These are phyloP conservation scores for Eupsilia transversa DNA, from an alignment of 2,888 invertebrate genomes.

Conservation along the genomic window DNA sequence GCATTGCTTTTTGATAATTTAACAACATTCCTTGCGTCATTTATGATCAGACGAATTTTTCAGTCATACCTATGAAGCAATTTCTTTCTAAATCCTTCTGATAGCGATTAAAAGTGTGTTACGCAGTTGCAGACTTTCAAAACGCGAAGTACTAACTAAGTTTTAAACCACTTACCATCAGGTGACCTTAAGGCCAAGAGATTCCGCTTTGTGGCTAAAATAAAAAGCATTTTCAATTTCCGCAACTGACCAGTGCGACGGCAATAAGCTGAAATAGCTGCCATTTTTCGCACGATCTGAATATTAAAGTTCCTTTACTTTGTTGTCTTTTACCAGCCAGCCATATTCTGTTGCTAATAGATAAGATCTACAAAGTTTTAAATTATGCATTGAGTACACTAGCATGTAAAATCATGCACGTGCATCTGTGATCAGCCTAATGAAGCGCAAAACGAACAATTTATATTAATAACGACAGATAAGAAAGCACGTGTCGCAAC, in stretches of 20 bases:
- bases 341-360: background rate
- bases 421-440: slow-evolving; percentile 17
- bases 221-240: too few relatives aligned
- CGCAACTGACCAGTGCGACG: background rate
- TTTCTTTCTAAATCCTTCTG: too few relatives aligned
- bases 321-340: background rate
- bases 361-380: background rate
- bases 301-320: background rate
- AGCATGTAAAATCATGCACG: slow-evolving; percentile 4
- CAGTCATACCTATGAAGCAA: too few relatives aligned
- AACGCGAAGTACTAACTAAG: too few relatives aligned
- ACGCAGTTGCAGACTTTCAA: too few relatives aligned
- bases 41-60: too few relatives aligned
- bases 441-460: slow-evolving; percentile 31
- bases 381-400: background rate
- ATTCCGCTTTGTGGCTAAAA: too few relatives aligned
- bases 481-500: slow-evolving; percentile 38
- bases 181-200: too few relatives aligned
- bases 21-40: too few relatives aligned
- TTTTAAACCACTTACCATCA: too few relatives aligned
- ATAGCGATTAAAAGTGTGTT: too few relatives aligned
- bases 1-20: too few relatives aligned
- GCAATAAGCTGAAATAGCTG: background rate
- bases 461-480: slow-evolving; percentile 19
- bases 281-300: background rate